Percentiles rank a stretch among this genome's conserved stretches.
Conservation (phyloP, 1,140 invertebrate genomes). For the Drosophila melanogaster region DNA sequence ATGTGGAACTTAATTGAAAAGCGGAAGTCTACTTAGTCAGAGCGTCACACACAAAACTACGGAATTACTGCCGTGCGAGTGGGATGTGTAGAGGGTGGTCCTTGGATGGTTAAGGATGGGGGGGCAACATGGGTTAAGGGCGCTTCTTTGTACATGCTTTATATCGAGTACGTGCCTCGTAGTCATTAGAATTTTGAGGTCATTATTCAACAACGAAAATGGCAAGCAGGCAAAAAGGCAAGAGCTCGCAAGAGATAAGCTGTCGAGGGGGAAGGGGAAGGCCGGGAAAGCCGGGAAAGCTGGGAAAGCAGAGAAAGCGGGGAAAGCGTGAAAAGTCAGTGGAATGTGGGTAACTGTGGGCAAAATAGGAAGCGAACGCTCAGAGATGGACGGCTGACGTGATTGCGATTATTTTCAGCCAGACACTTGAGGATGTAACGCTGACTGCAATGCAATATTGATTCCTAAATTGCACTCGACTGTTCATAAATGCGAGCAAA, state of each 20-base stretch:
- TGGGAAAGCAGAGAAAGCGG: neutral
- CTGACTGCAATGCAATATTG: conserved; percentile 28
- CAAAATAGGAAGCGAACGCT: conserved; percentile 1
- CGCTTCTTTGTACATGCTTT: conserved; percentile 44
- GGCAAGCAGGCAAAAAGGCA: conserved; percentile 53
- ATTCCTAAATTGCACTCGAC: conserved; percentile 17
- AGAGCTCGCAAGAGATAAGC: conserved; percentile 35
- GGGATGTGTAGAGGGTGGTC: neutral
- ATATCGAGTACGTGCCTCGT: conserved; percentile 76
- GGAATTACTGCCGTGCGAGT: conserved; percentile 1
- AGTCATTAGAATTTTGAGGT: conserved; percentile 79
- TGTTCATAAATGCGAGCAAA: conserved; percentile 9
- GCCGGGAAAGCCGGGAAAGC: conserved; percentile 7
- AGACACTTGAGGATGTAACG: conserved; percentile 13
- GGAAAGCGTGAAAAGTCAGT: conserved; percentile 12
- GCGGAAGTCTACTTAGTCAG: conserved; percentile 77
- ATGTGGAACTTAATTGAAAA: conserved; percentile 78
- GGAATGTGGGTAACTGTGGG: neutral
- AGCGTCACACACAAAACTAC: conserved; percentile 35
- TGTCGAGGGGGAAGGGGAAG: conserved; percentile 5
- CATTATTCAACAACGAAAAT: conserved; percentile 74
- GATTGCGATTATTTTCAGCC: conserved; percentile 30
- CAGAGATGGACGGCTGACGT: conserved; percentile 38
- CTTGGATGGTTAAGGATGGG: too few species aligned
- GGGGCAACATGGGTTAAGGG: conserved; percentile 1